Evolutionary conservation across 2,113 vertebrate species (phyloP), one percentile per base, ranked within the genome.

Genomic region (Pelecanoides urinatrix): DNA sequence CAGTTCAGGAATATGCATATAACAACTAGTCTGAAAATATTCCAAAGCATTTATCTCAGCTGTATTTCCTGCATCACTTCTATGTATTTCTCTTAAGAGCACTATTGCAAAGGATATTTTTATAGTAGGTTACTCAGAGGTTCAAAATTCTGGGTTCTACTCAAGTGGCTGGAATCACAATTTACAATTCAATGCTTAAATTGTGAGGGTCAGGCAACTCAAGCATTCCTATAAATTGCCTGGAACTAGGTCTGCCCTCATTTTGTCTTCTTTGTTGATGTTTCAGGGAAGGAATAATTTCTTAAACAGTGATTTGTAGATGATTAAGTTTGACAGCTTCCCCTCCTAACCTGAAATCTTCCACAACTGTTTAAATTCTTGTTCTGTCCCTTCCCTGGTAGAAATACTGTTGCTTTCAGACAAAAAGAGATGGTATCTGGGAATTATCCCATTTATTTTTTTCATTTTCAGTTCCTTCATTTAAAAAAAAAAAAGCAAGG

Each of bases 21-120:
- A 95, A 65, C 40, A 86, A 83, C 44, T n/a, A 76, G 61, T 55
- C 25, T 45, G 79, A 95, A 97, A 84, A 52, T 81, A 96, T 44
- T 70, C 19, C 74, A 70, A 77, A 95, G n/a, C n/a, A 79, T 65
- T 89, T 82, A 13, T 78, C 77, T 71, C 50, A 45, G 29, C 18
- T 58, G 16, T 45, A 30, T 82, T 89, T 91, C 66, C 73, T 71
- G 30, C 68, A 85, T 63, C 44, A 55, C 32, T 78, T 90, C 36
- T 75, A 7, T 45, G 20, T 36, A 71, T 75, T 68, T 67, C 52
- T 56, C 62, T 87, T 58, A 62, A 74, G 12, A 66, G 52, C 38
- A 27, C 53, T 67, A 67, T 52, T 78, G 61, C 22, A 75, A 84
- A 59, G 14, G 40, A 16, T 47, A 87, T 62, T 80, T 82, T 90